Conservation (phyloP, 1,140 invertebrate genomes). For the Drosophila bipectinata region DNA sequence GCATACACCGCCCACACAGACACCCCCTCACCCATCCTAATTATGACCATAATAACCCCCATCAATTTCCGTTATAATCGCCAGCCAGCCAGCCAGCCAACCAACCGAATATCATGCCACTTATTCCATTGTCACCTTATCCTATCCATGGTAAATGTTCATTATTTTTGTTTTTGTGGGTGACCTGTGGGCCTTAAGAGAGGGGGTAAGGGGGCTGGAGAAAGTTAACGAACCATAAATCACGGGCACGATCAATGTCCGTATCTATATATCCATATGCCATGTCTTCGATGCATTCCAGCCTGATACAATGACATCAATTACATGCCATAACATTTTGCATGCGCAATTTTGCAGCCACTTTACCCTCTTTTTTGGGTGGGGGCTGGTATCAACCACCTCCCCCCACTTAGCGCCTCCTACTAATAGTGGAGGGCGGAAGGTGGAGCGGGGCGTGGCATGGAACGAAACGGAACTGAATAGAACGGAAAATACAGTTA, state of each 20-base stretch:
- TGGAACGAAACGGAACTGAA: constrained; percentile 30
- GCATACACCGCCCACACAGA: constrained; percentile 11
- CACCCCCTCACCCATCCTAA: constrained; percentile 17
- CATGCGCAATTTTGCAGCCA: constrained; percentile 45
- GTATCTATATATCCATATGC: constrained; percentile 51
- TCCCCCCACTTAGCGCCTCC: constrained; percentile 49
- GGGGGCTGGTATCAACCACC: constrained; percentile 20
- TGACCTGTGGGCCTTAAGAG: background rate
- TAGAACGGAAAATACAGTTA: constrained; percentile 65
- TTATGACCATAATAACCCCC: constrained; percentile 59
- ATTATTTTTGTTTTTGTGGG: constrained; percentile 28
- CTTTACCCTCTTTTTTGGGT: too few species aligned
- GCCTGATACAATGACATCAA: constrained; percentile 63
- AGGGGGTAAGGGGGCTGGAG: background rate
- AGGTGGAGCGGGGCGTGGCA: background rate
- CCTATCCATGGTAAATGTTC: constrained; percentile 34
- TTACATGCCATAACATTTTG: constrained; percentile 66
- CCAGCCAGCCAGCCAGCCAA: constrained; percentile 26
- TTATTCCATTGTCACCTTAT: constrained; percentile 63
- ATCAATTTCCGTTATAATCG: constrained; percentile 64
- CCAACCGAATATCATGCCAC: constrained; percentile 41
- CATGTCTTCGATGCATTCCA: constrained; percentile 51
- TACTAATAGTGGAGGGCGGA: constrained; percentile 10
- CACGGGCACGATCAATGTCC: constrained; percentile 62
- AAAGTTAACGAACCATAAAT: constrained; percentile 65